Evolutionary conservation across 2,888 invertebrate species (phyloP), one percentile per base, ranked within the genome.

Genomic region (Sympetrum striolatum): DNA sequence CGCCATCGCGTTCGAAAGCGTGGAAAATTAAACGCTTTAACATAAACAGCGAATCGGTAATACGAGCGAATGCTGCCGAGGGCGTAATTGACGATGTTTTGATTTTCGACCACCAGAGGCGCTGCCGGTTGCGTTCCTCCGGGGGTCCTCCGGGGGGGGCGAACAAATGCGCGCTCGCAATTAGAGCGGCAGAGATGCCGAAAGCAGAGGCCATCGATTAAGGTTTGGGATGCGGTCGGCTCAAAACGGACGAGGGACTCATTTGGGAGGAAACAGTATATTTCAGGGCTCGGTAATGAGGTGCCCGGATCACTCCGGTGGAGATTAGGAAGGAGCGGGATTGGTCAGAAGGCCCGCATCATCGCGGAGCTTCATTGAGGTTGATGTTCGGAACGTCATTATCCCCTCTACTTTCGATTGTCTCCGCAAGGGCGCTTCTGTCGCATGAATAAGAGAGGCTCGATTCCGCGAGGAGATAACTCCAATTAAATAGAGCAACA

Each of bases 1-100:
- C 37, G 60, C 60, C 86, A 60, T 86, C 86, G 60, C 86, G 37
- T 86, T 86, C 60, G 73, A 73, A 73, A 73, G 86, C 60, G 58
- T 37, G 64, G 58, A 48, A 86, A 86, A 86, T 86, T 86, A 86
- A 86, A 86, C 86, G 86, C 60, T 86, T 86, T 86, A 64, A 82
- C 82, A 35, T 39, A n/a, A 81, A 81, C 44, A 25, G 81, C 86
- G 60, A 86, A 86, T 86, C 37, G 60, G 60, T 35, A 35, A 60
- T 86, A 37, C 37, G 86, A 31, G 31, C 31, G 58, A 44, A 35
- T n/a, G 39, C 44, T 37, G 48, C 39, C 39, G 44, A 14, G 8
- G n/a, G 22, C 44, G n/a, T 25, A 81, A 48, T 48, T 48, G 81
- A 48, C 39, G 48, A 81, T 81, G 81, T 81, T 81, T 81, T 81